Percentiles rank a stretch among this genome's conserved stretches.
phyloP scores from a whole-genome alignment of 2,888 invertebrate species.

The Eurytoma californica region DNA sequence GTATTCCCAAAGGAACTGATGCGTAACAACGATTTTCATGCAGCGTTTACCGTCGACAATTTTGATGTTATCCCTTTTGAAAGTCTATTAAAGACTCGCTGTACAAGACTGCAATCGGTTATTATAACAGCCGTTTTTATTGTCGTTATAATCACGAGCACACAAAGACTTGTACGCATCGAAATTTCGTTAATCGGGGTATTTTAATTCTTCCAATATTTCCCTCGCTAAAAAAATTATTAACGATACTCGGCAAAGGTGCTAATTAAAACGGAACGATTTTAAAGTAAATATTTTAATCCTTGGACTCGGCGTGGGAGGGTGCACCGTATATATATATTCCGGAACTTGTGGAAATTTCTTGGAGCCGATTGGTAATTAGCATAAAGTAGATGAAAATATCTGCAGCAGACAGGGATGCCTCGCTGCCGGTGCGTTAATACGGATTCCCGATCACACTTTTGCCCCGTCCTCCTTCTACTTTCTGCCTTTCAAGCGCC shows the following conservation, averaged over 20 bases:
- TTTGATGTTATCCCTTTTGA: conserved; percentile 38
- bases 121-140: conserved; percentile 8
- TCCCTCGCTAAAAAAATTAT: too few species aligned
- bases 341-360: conserved; percentile 1
- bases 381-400: conserved; percentile 66
- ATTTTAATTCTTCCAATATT: too few species aligned
- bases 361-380: conserved; percentile 63
- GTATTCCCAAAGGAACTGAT: conserved; percentile 59
- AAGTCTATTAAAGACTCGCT: conserved; percentile 16
- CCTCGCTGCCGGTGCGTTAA: conserved; percentile 62
- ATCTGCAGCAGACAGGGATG: conserved; percentile 64
- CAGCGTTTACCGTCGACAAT: conserved; percentile 45
- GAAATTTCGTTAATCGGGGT: too few species aligned
- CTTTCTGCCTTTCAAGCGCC: conserved; percentile 18
- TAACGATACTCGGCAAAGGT: neutral
- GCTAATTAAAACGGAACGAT: conserved; percentile 38
- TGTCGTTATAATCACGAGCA: neutral
- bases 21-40: conserved; percentile 57
- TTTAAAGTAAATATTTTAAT: conserved; percentile 41
- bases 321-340: neutral
- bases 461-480: conserved; percentile 2
- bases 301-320: neutral
- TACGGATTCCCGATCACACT: conserved; percentile 58
- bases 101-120: conserved; percentile 10
- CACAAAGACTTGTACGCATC: too few species aligned